Base-by-base conservation (phyloP, 92 coral and sea anemone genomes). In the Actinernus sp. region DNA sequence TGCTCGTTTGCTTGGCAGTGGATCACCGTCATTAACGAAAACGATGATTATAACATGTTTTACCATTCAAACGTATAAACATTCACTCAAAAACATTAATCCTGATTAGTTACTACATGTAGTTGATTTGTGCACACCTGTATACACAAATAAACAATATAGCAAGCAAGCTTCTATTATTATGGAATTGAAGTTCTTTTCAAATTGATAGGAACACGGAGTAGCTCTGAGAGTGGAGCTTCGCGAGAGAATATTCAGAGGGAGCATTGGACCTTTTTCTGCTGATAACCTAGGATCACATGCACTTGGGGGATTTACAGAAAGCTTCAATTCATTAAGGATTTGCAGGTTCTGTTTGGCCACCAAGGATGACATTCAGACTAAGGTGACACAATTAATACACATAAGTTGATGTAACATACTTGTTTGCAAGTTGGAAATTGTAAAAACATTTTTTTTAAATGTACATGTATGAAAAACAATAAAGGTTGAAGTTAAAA, bases 271-370 rank as follows among this genome's bases (percentile, higher is more conserved):
- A 31, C 89, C 89, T 1, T 82, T 71, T 55, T 65, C 83, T 1
- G 44, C 57, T 10, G 94, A 88, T 40, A 88, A 88, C 49, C 94
- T 88, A 71, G 94, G 89, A 33, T 74, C 86, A 21, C 93, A 88
- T 33, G 22, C 67, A 23, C n/a, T 82, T 50, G 93, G 93, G 17
- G 93, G 89, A 31, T 82, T 28, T 26, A 31, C 26, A 1, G 93
- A 82, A 55, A 63, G 85, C 39, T 82, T 82, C 65, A 64, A 11
- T 46, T n/a, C 61, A 18, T 55, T 76, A 20, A 71, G 93, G 61
- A 44, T 84, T 51, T 78, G 90, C 37, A 61, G 88, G 41, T 22
- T 83, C 37, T 89, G 96, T 54, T 78, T 89, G 96, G 90, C 69
- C 7, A 89, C 96, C 28, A 73, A 62, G 33, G 41, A 30, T 54